phyloP scores from a whole-genome alignment of 2,888 invertebrate species.

The Ormyrus pomaceus region DNA sequence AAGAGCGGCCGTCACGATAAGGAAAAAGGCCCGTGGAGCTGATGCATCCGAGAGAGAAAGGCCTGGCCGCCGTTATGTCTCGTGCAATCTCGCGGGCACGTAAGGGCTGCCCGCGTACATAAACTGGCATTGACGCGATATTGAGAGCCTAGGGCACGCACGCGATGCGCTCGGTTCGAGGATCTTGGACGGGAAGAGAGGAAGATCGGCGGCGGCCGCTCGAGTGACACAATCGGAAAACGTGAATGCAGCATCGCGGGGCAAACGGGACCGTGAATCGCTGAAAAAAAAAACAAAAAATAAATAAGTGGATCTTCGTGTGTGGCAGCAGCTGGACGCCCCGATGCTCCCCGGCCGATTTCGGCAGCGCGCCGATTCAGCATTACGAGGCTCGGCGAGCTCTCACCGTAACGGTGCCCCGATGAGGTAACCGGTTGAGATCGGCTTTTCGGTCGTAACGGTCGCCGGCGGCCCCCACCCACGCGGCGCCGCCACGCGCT shows the following conservation, averaged over 20 bases:
- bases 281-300: too few species aligned
- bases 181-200: too few species aligned
- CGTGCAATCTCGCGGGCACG: slow-evolving; percentile 1
- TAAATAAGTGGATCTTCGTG: too few species aligned
- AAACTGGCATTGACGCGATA: slow-evolving; percentile 2
- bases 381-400: slow-evolving; percentile 19
- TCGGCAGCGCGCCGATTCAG: slow-evolving; percentile 15
- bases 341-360: not conserved
- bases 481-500: not conserved
- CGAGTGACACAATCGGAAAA: slow-evolving; percentile 19
- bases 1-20: slow-evolving; percentile 28
- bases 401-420: not conserved
- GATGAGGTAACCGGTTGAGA: slow-evolving; percentile 42
- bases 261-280: too few species aligned
- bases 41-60: not conserved
- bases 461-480: slow-evolving; percentile 1
- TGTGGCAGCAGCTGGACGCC: too few species aligned
- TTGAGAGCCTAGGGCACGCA: slow-evolving; percentile 60
- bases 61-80: slow-evolving; percentile 4
- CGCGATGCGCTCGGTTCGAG: slow-evolving; percentile 45
- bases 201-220: not conserved
- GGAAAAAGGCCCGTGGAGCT: not conserved
- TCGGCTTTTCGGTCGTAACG: slow-evolving; percentile 33
- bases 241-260: too few species aligned
- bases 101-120: not conserved